A percentile compares a stretch with the other conserved stretches of the same genome.
Conservation (phyloP, 2,888 invertebrate genomes). For the Diploptera punctata region DNA sequence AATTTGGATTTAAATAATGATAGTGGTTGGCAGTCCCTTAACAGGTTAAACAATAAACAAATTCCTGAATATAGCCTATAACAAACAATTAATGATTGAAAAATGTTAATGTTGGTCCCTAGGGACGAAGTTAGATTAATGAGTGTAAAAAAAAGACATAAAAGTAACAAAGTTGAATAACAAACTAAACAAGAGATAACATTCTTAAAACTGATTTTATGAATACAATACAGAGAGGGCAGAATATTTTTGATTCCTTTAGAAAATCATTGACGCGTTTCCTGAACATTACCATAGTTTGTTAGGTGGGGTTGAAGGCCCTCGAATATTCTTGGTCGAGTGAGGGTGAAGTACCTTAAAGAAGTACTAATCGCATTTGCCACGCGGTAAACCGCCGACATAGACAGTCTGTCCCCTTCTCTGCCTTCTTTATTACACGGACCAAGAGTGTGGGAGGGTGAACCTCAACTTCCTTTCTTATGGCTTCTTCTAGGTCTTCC, state of each 20-base stretch:
- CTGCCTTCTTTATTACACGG: conserved; percentile 1
- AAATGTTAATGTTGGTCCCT: too few relatives aligned
- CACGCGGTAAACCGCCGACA: conserved; percentile 22
- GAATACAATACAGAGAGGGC: too few relatives aligned
- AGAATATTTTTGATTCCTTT: conserved; percentile 6
- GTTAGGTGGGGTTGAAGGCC: neutral
- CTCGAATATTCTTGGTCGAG: neutral
- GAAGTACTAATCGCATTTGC: conserved; percentile 24
- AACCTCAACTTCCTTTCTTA: neutral
- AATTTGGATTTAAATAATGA: too few relatives aligned
- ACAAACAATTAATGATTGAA: too few relatives aligned
- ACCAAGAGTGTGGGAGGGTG: neutral
- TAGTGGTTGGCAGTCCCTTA: too few relatives aligned
- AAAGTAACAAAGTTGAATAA: too few relatives aligned
- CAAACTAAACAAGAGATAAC: too few relatives aligned
- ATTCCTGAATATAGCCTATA: too few relatives aligned
- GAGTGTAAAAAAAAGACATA: too few relatives aligned
- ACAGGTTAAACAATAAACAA: too few relatives aligned
- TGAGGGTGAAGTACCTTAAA: conserved; percentile 19
- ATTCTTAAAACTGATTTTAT: too few relatives aligned
- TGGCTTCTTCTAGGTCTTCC: conserved; percentile 18
- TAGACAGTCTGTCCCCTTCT: neutral
- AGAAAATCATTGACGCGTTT: neutral
- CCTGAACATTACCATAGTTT: conserved; percentile 6
- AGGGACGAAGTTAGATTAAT: too few relatives aligned